Evolutionary conservation across 2,797 vertebrate genomes (phyloP), one percentile per base, ranked within the genome.

Genomic region (Psittacula echo): DNA sequence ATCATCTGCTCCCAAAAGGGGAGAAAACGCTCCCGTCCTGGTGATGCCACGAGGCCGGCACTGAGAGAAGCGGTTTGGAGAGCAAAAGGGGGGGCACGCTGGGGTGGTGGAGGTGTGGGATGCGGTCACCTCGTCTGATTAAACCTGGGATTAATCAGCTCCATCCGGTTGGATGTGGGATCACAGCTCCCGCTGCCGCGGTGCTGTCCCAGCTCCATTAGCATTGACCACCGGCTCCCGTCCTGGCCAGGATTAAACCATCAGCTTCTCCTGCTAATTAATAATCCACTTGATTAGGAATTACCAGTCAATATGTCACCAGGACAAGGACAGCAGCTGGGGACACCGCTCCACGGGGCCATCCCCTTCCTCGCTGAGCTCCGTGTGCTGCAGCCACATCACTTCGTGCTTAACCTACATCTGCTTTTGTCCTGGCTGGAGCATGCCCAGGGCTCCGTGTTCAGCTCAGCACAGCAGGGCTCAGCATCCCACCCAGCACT

Each of bases 361-460:
- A 11, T 21, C 26, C 29, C 83, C 27, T 18, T 83, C 39, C 62
- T 42, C 51, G 7, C 24, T 0, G 24, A 22, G 47, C 64, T 82
- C 76, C 12, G 1, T 1, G 66, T 2, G 53, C 54, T 3, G 70
- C 66, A 20, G 76, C 60, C 11, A 3, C 84, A 27, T 37, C 8
- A 9, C 89, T 92, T 82, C 79, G 81, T 68, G 62, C 34, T 92
- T 91, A 94, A 95, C 95, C 94, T 89, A 95, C 91, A 82, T 92
- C 87, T 0, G 54, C 93, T 87, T 95, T 95, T 96, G 93, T 95
- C 85, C 88, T 3, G 8, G 44, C 26, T 13, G 0, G 45, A 91
- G 54, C 18, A 0, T 4, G 62, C 91, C 90, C 12, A 7, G 23
- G 91, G 94, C 89, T 21, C 53, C 8, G 56, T 0, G 41, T 5